phyloP scores from a whole-genome alignment of 2,888 invertebrate genomes.

The Aphrophora alni region DNA sequence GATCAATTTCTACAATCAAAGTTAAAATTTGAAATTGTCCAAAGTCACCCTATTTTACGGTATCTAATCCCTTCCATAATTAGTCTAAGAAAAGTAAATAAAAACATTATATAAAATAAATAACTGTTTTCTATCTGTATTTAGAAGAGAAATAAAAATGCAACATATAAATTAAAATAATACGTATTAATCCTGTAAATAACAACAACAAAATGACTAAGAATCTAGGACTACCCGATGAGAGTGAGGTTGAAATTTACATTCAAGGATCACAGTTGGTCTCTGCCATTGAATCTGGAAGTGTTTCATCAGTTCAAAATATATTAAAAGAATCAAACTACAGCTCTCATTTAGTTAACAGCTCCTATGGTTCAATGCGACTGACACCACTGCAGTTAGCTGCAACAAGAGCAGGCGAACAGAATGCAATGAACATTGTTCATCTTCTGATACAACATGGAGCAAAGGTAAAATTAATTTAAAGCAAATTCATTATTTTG shows the following conservation, averaged over 20 bases:
- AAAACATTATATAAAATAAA: no score
- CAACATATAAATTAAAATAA: background rate
- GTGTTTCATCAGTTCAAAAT: background rate
- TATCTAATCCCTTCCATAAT: no score
- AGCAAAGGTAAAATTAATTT: slow-evolving; percentile 19
- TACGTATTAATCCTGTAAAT: background rate
- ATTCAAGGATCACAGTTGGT: background rate
- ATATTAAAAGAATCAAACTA: background rate
- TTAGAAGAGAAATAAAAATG: background rate
- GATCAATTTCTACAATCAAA: no score
- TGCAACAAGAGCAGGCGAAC: background rate
- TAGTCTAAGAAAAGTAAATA: no score
- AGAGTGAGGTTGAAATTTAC: background rate
- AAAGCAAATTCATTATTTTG: no score
- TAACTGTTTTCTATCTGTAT: background rate
- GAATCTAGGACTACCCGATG: background rate
- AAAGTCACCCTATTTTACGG: no score
- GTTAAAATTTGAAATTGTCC: no score
- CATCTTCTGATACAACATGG: slow-evolving; percentile 20
- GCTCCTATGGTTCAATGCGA: slow-evolving; percentile 15
- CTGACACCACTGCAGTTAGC: slow-evolving; percentile 26
- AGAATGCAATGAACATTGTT: background rate
- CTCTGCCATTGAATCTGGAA: background rate
- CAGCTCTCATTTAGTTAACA: slow-evolving; percentile 10
- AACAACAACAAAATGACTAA: background rate